Percentiles rank a stretch among this genome's conserved stretches.
Evolutionary conservation across 2,797 vertebrate species (phyloP).

Genomic region (Gymnocypris eckloni): DNA sequence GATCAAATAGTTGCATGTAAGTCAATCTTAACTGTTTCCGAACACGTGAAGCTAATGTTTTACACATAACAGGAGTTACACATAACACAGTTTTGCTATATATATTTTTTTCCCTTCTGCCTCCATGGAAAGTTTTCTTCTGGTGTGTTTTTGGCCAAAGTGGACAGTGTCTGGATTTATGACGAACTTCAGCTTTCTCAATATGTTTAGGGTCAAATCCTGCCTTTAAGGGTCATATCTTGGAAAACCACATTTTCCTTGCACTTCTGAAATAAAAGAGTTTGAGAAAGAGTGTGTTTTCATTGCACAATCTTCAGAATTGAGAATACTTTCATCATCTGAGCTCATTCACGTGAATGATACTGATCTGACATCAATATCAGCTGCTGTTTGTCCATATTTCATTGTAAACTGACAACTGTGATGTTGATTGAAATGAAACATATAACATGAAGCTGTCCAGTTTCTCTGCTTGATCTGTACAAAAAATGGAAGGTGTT

Average conservation of each 20-base stretch:
- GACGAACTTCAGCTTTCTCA: slow-evolving; percentile 39
- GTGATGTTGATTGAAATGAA: slow-evolving; percentile 3
- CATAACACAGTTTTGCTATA: slow-evolving; percentile 12
- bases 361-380: neutral
- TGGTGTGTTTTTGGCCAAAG: slow-evolving; percentile 26
- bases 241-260: neutral
- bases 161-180: slow-evolving; percentile 52
- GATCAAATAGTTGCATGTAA: neutral
- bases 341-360: neutral
- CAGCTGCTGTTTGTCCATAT: neutral
- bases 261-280: neutral
- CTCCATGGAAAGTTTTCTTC: slow-evolving; percentile 52
- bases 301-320: neutral
- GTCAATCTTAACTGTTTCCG: neutral
- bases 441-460: neutral
- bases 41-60: slow-evolving; percentile 13
- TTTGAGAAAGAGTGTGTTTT: neutral
- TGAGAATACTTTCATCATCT: neutral
- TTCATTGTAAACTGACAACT: slow-evolving; percentile 13
- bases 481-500: neutral
- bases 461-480: neutral
- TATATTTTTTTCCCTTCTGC: slow-evolving; percentile 37
- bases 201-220: neutral
- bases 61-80: slow-evolving; percentile 43
- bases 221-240: neutral